These are phyloP conservation scores for Caenorhabditis sp. DNA, from an alignment of 2,888 invertebrate genomes.

Conservation along the genomic window DNA sequence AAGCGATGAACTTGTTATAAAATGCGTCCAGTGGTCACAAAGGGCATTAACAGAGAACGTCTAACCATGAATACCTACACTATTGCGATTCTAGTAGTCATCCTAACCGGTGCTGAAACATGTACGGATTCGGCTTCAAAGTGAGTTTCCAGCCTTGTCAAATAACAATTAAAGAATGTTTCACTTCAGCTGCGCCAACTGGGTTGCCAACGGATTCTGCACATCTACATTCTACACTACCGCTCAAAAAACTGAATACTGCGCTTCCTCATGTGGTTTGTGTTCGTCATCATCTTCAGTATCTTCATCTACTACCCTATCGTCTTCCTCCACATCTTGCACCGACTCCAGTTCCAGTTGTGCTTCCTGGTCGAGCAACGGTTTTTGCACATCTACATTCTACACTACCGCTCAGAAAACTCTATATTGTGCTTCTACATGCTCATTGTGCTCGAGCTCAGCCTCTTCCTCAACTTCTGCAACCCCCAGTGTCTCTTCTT, in stretches of 20 bases:
- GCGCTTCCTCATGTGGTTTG: slow-evolving; percentile 5
- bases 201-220: slow-evolving; percentile 45
- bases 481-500: neutral
- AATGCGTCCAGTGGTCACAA: slow-evolving; percentile 18
- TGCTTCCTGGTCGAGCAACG: slow-evolving; percentile 32
- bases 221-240: slow-evolving; percentile 31
- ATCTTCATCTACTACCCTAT: slow-evolving; percentile 12
- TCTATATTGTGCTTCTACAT: slow-evolving; percentile 39
- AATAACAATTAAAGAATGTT: neutral
- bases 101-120: slow-evolving; percentile 29
- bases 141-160: slow-evolving; percentile 5
- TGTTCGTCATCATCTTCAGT: slow-evolving; percentile 7
- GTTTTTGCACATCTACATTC: slow-evolving; percentile 44
- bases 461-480: slow-evolving; percentile 15
- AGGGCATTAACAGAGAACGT: slow-evolving; percentile 13
- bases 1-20: slow-evolving; percentile 5
- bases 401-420: slow-evolving; percentile 51
- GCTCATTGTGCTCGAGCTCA: slow-evolving; percentile 30
- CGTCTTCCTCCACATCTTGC: slow-evolving; percentile 14
- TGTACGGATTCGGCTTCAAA: slow-evolving; percentile 32
- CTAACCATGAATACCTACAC: slow-evolving; percentile 24
- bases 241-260: slow-evolving; percentile 30
- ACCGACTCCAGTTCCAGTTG: slow-evolving; percentile 19
- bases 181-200: slow-evolving; percentile 38
- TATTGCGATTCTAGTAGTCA: neutral